Base-by-base conservation (phyloP, 2,888 invertebrate species). In the Nasonia oneida region DNA sequence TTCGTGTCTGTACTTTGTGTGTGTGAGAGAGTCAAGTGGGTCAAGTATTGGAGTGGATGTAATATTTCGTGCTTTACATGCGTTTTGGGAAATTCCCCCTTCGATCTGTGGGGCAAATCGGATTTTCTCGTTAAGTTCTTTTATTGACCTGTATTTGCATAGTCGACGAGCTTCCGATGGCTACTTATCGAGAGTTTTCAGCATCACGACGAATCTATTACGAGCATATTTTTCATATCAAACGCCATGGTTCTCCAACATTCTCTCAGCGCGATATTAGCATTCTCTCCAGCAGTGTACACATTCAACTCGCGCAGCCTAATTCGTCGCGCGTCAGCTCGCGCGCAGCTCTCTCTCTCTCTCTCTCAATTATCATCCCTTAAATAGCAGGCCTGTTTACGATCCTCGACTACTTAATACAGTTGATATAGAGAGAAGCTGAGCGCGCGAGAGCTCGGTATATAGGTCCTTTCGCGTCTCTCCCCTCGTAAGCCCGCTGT, bases 341-440 rank as follows among this genome's bases (percentile, higher is more conserved):
- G 90, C 10, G 12, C 53, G 12, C 53, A 15, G 6, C 53, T 29
- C 57, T 33, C 29, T 76, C 53, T 53, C 53, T 57, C 39, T 50
- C 84, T 78, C 84, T 71, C 83, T 92, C 92, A 91, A 92, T 92
- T 92, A 92, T 91, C 91, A 91, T 91, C 90, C 91, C 91, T 91
- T 91, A 91, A 92, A 91, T 91, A 92, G 91, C 90, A 88, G 90
- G 89, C 88, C 89, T 92, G 91, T 92, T 92, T 93, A 92, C 90
- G 91, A 91, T 91, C 90, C 88, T 89, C 87, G 78, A 86, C 89
- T 78, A 87, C 84, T 88, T 88, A 73, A 86, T 85, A 53, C 84
- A 83, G 82, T 84, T 84, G 77, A 82, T 79, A 71, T 15, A 53
- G 76, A 80, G 76, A 80, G 47, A 18, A 47, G 81, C 76, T 23